phyloP scores from a whole-genome alignment of 2,888 invertebrate species.

The Entomobrya proxima region DNA sequence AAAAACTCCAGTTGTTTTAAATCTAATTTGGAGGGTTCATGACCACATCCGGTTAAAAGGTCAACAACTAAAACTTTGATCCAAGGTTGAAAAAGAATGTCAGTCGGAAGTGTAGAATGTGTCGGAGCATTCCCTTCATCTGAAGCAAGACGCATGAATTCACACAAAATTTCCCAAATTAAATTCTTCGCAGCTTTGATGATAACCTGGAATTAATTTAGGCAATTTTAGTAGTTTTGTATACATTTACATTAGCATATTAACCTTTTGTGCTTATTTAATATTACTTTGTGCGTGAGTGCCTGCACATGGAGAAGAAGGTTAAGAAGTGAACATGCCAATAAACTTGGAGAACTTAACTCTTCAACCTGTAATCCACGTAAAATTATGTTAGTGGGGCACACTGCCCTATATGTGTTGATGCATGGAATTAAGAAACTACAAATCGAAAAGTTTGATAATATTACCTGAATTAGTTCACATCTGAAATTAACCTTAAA shows the following conservation, averaged over 20 bases:
- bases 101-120: background rate
- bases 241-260: background rate
- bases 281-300: slow-evolving; percentile 39
- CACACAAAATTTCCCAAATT: slow-evolving; percentile 55
- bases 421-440: background rate
- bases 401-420: too few species aligned
- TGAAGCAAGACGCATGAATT: slow-evolving; percentile 39
- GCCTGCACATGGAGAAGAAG: slow-evolving; percentile 45
- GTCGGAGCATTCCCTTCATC: background rate
- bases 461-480: slow-evolving; percentile 36
- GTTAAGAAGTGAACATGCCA: slow-evolving; percentile 11
- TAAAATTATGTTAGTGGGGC: too few species aligned
- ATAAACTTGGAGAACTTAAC: background rate
- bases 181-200: slow-evolving; percentile 5
- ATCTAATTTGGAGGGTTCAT: slow-evolving; percentile 35
- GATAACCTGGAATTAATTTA: slow-evolving; percentile 17
- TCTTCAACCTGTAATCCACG: slow-evolving; percentile 39
- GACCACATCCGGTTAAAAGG: background rate
- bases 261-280: background rate
- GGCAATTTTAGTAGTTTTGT: background rate
- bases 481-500: slow-evolving; percentile 47
- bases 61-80: slow-evolving; percentile 15
- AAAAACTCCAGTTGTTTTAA: slow-evolving; percentile 34
- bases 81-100: slow-evolving; percentile 50
- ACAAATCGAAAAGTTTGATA: background rate